A percentile compares a stretch with the other conserved stretches of the same genome.
phyloP scores from a whole-genome alignment of 2,113 vertebrate species.

The Helogale parvula region DNA sequence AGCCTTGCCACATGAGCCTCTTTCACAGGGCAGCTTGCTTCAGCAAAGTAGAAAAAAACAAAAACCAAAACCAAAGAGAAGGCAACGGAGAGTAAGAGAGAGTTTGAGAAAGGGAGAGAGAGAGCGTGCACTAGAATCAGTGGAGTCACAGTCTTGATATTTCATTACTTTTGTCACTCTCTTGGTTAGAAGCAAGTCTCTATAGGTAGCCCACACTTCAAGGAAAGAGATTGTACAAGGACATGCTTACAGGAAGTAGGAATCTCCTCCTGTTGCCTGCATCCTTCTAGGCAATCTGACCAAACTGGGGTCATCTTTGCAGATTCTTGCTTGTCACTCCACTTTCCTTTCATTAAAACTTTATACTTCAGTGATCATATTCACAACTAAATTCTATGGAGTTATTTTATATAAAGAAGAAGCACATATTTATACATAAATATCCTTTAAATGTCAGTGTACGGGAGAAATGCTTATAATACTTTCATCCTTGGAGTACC shows the following conservation, averaged over 20 bases:
- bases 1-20: not conserved
- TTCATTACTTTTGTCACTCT: not conserved
- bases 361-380: not conserved
- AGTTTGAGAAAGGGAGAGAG: not conserved
- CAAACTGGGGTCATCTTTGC: not conserved
- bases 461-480: not conserved
- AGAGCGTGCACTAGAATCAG: not conserved
- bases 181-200: not conserved
- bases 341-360: not conserved
- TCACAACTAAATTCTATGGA: not conserved
- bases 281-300: not conserved
- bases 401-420: not conserved
- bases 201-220: not conserved
- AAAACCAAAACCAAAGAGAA: not conserved
- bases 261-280: not conserved
- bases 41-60: not conserved
- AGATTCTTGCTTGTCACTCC: not conserved
- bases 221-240: not conserved
- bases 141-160: not conserved
- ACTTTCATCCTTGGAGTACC: conserved; percentile 13
- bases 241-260: accelerated
- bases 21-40: not conserved
- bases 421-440: conserved; percentile 35
- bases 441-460: conserved; percentile 40
- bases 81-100: not conserved